Conservation (phyloP, 2,888 invertebrate species). For the Cenopis cana region DNA sequence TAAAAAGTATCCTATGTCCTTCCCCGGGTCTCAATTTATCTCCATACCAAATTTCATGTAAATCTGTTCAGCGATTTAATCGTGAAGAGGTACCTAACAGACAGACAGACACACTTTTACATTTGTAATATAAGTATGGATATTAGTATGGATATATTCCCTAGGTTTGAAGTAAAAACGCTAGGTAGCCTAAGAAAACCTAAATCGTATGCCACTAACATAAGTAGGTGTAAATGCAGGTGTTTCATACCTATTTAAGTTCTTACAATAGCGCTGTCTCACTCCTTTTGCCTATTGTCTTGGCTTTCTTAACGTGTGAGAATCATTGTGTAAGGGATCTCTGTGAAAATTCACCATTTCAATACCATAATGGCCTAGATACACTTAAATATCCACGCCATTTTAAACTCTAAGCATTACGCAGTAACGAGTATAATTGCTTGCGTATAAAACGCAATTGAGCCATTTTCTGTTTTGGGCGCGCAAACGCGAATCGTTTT, state of each 20-base stretch:
- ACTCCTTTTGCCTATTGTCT: conserved; percentile 25
- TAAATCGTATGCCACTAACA: conserved; percentile 3
- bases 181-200: background rate
- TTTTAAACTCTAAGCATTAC: background rate
- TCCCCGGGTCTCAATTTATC: too few relatives aligned
- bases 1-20: too few relatives aligned
- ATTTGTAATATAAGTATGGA: too few relatives aligned
- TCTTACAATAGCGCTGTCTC: conserved; percentile 7
- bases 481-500: background rate
- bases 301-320: conserved; percentile 8
- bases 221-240: conserved; percentile 36
- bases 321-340: conserved; percentile 22
- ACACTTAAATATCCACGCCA: background rate
- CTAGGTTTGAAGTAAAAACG: too few relatives aligned
- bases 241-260: conserved; percentile 13
- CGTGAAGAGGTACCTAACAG: too few relatives aligned
- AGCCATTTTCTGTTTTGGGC: background rate
- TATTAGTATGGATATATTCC: too few relatives aligned
- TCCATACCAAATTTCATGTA: too few relatives aligned
- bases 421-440: background rate
- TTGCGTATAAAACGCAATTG: background rate
- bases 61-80: too few relatives aligned
- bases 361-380: background rate
- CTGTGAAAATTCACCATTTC: conserved; percentile 11
- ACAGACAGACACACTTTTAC: too few relatives aligned